phyloP scores from a whole-genome alignment of 2,113 vertebrate species.

The Eidolon helvum region DNA sequence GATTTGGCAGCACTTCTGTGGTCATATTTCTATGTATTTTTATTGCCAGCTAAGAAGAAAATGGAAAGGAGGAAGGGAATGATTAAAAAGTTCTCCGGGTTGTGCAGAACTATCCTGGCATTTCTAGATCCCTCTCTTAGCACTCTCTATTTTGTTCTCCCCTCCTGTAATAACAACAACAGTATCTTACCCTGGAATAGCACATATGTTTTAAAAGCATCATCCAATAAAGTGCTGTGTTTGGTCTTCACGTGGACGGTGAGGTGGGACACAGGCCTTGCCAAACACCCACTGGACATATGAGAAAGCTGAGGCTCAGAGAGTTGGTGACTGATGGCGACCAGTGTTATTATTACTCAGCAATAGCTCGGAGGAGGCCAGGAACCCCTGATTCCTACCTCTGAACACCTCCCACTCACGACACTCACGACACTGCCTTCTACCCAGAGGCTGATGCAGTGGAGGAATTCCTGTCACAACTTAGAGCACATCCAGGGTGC shows the following conservation, averaged over 20 bases:
- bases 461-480: neutral
- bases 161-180: neutral
- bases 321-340: neutral
- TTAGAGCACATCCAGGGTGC: neutral
- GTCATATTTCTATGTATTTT: constrained; percentile 63
- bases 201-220: neutral
- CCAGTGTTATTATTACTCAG: neutral
- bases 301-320: neutral
- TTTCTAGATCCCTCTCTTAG: neutral
- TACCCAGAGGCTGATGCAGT: neutral
- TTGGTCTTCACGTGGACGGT: neutral
- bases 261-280: neutral
- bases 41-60: constrained; percentile 56
- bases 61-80: constrained; percentile 43
- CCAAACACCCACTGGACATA: neutral
- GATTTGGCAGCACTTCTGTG: constrained; percentile 57
- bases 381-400: neutral
- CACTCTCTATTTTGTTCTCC: neutral
- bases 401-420: neutral
- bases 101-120: neutral
- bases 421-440: neutral
- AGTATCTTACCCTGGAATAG: neutral
- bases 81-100: neutral
- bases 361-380: neutral
- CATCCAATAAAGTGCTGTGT: neutral